Conservation (phyloP, 2,888 invertebrate genomes). For the Pristionchus japonicus region DNA sequence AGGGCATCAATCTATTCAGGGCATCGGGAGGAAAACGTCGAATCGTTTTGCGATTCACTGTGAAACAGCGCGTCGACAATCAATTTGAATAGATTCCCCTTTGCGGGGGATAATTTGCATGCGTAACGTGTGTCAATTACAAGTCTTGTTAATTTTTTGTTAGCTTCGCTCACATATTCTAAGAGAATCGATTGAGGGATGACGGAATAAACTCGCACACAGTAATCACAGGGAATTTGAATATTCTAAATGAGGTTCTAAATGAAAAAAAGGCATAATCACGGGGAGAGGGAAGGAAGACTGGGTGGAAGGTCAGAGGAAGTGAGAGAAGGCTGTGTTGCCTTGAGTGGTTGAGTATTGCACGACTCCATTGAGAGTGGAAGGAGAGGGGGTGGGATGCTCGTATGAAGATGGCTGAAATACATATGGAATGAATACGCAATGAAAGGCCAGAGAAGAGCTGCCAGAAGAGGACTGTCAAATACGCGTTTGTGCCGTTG, state of each 20-base stretch:
- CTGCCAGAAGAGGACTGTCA: neutral
- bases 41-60: constrained; percentile 4
- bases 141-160: constrained; percentile 18
- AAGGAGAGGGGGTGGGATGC: constrained; percentile 27
- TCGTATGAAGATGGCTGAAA: constrained; percentile 44
- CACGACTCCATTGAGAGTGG: constrained; percentile 39
- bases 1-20: neutral
- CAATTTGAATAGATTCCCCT: constrained; percentile 23
- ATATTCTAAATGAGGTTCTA: neutral
- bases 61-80: neutral
- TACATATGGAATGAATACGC: constrained; percentile 1
- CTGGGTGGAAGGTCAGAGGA: neutral
- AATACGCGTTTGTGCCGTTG: too few relatives aligned
- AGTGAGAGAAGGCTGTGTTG: constrained; percentile 15
- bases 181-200: neutral
- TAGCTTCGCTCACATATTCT: neutral
- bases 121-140: neutral
- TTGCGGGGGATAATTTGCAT: constrained; percentile 11
- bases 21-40: neutral
- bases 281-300: neutral
- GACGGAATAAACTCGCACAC: neutral
- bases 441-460: neutral
- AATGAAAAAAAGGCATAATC: neutral
- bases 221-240: neutral
- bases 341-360: neutral